Evolutionary conservation across 2,113 vertebrate species (phyloP), one percentile per base, ranked within the genome.

Genomic region (Caracal caracal): DNA sequence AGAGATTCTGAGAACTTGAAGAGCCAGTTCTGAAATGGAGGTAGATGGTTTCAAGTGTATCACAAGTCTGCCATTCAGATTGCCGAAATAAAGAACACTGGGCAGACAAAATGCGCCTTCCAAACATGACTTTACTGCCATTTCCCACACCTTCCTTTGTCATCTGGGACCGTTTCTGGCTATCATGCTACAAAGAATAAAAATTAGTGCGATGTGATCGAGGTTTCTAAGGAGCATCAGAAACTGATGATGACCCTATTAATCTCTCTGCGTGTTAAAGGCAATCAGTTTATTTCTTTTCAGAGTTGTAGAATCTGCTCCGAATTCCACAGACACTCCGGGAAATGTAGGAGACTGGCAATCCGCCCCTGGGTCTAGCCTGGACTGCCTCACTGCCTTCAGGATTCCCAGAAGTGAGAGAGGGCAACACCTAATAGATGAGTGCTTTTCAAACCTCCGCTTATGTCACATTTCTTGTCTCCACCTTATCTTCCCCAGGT

Each of bases 1-100:
- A 96, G 73, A 87, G 56, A 5, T 94, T 85, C 47, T 86, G 79
- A 95, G 83, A 93, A 96, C 92, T 22, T 28, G 93, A 95, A 88
- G 51, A 96, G 89, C 96, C 87, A 87, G 96, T 95, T 96, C 76
- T 76, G 66, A 88, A 97, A 88, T 49, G 89, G 24, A 87, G 51
- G 71, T 70, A 37, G 40, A 30, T 10, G 10, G 53, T 70, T 53
- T 56, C 49, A 51, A 92, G 33, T 28, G 53, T 28, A 51, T 40
- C 85, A 61, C 12, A 66, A 82, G n/a, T 20, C 59, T 70, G 15
- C 10, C 5, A 5, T 35, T 73, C 56, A 68, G 49, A 37, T 91
- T 28, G 30, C 53, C 47, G 40, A 89, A 92, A 70, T 30, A 37
- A 93, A 94, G 35, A 59, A 43, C 37, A 35, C 22, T 0, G 0